phyloP scores from a whole-genome alignment of 2,888 invertebrate species.

The Ormyrus thymus region DNA sequence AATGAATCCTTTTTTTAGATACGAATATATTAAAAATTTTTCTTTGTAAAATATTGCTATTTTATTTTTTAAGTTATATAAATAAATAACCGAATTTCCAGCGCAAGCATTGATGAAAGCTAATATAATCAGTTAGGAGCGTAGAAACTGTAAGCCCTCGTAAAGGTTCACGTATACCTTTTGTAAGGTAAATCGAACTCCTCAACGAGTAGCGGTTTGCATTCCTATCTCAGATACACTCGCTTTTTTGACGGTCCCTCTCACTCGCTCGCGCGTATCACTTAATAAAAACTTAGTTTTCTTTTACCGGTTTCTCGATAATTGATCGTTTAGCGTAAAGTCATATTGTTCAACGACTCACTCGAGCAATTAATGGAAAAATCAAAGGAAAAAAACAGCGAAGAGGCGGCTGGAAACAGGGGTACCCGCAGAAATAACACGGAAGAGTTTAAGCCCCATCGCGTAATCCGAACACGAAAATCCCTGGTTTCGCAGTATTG shows the following conservation, averaged over 20 bases:
- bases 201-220: conserved; percentile 12
- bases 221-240: conserved; percentile 13
- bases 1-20: too few relatives aligned
- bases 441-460: conserved; percentile 12
- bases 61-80: too few relatives aligned
- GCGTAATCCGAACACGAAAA: conserved; percentile 44
- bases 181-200: conserved; percentile 30
- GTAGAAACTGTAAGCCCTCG: conserved; percentile 25
- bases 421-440: background rate
- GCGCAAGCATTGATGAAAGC: conserved; percentile 7
- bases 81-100: too few relatives aligned
- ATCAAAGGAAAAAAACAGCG: background rate
- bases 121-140: background rate
- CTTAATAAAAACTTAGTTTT: conserved; percentile 31
- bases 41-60: too few relatives aligned
- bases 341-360: conserved; percentile 10
- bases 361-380: background rate
- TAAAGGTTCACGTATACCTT: conserved; percentile 39
- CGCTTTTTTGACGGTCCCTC: background rate
- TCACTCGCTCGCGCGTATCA: conserved; percentile 15
- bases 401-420: background rate
- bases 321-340: conserved; percentile 34
- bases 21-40: too few relatives aligned
- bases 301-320: conserved; percentile 31
- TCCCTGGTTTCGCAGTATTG: conserved; percentile 36